Evolutionary conservation across 2,113 vertebrate species (phyloP), one percentile per base, ranked within the genome.

Genomic region (Choloepus hoffmanni): DNA sequence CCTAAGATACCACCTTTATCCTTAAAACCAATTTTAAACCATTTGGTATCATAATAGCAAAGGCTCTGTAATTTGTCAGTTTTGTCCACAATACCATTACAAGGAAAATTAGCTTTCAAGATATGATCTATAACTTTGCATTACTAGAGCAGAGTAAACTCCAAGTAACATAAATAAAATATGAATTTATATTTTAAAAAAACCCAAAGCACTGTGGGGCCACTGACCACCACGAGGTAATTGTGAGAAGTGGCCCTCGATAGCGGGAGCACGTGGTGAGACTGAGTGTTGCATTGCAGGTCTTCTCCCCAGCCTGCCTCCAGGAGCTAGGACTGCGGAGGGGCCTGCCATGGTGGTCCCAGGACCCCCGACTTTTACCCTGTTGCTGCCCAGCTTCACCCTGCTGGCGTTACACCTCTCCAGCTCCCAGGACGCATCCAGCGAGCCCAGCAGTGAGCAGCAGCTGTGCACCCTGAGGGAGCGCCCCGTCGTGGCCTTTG

Each of bases 401-500:
- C 97, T 99, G 97, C 98, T 99, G 96, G 87, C 98, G 45, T 98
- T 98, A 97, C 97, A 98, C 92, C 97, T 98, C 92, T 98, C 98
- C 65, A 95, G 98, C 85, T 98, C 99, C 92, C 99, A 99, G 97
- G 98, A 98, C 96, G 90, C 98, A 95, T 50, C 98, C 96, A 83
- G 98, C 90, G 83, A 98, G 70, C 83, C 98, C 97, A 93, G 97
- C 95, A 95, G 94, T 95, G 98, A 98, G 76, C 97, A 97, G 95
- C 98, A 98, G 0, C 98, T 99, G 88, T 99, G 99, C 94, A 79
- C 98, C 86, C 98, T 98, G 97, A 99, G 98, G 97, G 99, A 99
- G 78, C 99, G 99, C 94, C 99, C 99, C 85, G 98, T 98, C 73
- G 99, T 99, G 97, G 98, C 99, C 97, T 99, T 99, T 95, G 99